Conservation (phyloP, 2,113 vertebrate species). For the Boulengeromyrus knoepffleri region DNA sequence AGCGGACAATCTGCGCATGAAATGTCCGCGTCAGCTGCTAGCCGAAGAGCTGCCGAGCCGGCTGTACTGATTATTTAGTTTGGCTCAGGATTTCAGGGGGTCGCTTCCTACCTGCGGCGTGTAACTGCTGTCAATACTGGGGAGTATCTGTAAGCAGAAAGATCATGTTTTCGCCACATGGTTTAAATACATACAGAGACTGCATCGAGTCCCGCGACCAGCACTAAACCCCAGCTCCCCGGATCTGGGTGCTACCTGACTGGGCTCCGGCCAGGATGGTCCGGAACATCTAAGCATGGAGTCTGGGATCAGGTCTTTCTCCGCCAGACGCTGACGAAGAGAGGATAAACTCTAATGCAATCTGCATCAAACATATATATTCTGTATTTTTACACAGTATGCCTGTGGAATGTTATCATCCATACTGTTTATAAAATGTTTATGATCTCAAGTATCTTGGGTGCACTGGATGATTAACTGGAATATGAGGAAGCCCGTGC, state of each 20-base stretch:
- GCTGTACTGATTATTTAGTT: background rate
- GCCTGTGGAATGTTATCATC: background rate
- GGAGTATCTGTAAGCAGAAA: slow-evolving; percentile 33
- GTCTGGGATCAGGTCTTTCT: slow-evolving; percentile 22
- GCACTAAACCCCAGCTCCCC: background rate
- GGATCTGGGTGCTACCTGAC: slow-evolving; percentile 10
- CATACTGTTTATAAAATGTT: background rate
- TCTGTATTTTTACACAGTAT: background rate
- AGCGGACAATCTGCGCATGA: background rate
- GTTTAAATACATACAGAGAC: background rate
- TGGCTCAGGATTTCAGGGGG: background rate
- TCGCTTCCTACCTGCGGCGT: slow-evolving; percentile 47
- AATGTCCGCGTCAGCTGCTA: background rate
- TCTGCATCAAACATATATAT: background rate
- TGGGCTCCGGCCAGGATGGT: slow-evolving; percentile 21
- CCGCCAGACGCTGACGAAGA: slow-evolving; percentile 18
- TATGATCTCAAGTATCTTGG: background rate
- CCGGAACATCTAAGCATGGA: slow-evolving; percentile 1
- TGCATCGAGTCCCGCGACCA: background rate
- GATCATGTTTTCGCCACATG: background rate
- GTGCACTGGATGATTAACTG: background rate
- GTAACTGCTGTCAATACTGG: slow-evolving; percentile 42
- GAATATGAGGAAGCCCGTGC: background rate
- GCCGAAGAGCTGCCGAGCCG: background rate
- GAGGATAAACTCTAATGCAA: background rate